A percentile compares a stretch with the other conserved stretches of the same genome.
Conservation (phyloP, 35 echinoderm and acorn worm genomes). For the Stichopus chloronotus region DNA sequence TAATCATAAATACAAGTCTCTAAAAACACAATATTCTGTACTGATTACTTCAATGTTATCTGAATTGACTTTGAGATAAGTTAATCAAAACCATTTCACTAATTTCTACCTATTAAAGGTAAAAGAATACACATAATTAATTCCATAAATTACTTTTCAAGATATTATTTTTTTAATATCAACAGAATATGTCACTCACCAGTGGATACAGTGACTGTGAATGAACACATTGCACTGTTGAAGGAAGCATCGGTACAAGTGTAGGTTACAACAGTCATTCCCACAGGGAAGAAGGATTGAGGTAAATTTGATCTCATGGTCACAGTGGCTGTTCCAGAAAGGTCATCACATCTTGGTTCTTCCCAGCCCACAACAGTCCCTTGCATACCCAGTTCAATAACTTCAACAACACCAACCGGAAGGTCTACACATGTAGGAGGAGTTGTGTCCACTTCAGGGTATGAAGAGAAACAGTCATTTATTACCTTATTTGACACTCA, state of each 20-base stretch:
- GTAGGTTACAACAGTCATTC: conserved; percentile 15
- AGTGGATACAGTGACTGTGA: conserved; percentile 9
- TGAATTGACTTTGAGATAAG: no score
- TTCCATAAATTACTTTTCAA: no score
- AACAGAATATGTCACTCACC: neutral
- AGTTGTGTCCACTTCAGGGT: neutral
- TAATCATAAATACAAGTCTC: no score
- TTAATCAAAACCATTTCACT: no score
- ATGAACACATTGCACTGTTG: conserved; percentile 8
- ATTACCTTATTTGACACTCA: no score
- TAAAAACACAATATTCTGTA: no score
- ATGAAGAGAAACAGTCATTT: neutral
- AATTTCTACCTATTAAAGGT: no score
- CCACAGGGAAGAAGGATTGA: neutral
- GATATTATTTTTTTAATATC: no score
- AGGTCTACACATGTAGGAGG: neutral
- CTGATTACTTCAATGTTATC: no score
- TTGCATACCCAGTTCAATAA: neutral
- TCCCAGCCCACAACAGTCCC: conserved; percentile 6
- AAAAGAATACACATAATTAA: no score
- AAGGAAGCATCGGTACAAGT: conserved; percentile 17
- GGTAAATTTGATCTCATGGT: neutral
- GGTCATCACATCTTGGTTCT: conserved; percentile 26
- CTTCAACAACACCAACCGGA: neutral
- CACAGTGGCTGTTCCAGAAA: conserved; percentile 12